Percentiles rank a stretch among this genome's conserved stretches.
These are phyloP conservation scores for Periophthalmus modestus DNA, from an alignment of 2,113 vertebrate genomes.

Conservation along the genomic window DNA sequence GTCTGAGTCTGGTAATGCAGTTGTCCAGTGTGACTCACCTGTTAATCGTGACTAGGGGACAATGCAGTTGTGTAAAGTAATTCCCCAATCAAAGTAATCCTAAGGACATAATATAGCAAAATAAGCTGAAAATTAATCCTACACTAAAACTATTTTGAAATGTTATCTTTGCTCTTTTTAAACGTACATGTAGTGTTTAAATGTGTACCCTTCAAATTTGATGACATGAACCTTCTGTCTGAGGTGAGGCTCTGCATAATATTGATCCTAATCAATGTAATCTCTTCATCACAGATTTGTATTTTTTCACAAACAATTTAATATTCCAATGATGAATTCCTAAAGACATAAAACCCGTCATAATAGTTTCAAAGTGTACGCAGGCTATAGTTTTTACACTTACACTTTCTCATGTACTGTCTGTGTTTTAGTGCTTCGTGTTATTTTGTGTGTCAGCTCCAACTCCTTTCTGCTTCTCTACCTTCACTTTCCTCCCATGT, in stretches of 20 bases:
- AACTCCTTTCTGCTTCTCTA: slow-evolving; percentile 23
- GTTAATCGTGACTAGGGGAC: neutral
- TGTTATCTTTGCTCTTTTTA: neutral
- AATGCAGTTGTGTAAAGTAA: neutral
- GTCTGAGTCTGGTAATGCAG: slow-evolving; percentile 19
- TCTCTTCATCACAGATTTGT: neutral
- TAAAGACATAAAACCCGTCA: neutral
- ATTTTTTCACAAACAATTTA: neutral
- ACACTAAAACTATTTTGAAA: neutral
- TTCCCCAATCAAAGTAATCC: neutral
- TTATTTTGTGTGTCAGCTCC: slow-evolving; percentile 32
- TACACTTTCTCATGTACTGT: slow-evolving; percentile 5
- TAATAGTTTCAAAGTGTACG: too few relatives aligned
- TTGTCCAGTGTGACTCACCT: neutral
- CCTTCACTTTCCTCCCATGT: slow-evolving; percentile 5
- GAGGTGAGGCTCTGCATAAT: neutral
- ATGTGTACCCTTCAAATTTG: neutral
- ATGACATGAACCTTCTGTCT: neutral
- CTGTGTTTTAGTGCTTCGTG: slow-evolving; percentile 16
- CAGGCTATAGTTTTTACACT: neutral
- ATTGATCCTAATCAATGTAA: neutral
- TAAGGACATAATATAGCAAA: neutral
- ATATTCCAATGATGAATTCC: too few relatives aligned
- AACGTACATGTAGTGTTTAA: neutral
- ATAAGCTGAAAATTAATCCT: neutral